Evolutionary conservation across 2,888 invertebrate species (phyloP).

Genomic region (Yponomeuta plumbellus): DNA sequence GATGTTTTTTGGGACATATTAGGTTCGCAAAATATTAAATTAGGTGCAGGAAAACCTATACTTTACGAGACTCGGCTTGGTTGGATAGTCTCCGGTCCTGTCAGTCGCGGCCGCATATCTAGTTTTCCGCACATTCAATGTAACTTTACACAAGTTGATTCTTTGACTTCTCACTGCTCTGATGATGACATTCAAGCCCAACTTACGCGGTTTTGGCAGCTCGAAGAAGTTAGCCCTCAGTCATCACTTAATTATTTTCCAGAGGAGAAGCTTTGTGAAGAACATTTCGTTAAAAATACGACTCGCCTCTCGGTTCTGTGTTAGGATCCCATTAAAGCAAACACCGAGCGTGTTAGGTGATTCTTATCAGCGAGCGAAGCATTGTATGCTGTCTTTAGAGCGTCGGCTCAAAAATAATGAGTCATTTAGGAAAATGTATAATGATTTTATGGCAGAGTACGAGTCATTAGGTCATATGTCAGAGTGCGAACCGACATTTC

Average conservation of each 20-base stretch:
- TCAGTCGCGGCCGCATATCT: constrained; percentile 16
- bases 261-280: constrained; percentile 28
- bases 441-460: constrained; percentile 29
- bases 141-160: constrained; percentile 7
- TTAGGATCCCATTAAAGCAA: constrained; percentile 27
- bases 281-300: constrained; percentile 29
- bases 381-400: constrained; percentile 24
- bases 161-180: neutral
- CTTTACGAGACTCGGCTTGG: constrained; percentile 24
- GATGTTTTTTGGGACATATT: constrained; percentile 28
- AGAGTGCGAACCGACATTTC: constrained; percentile 9
- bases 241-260: constrained; percentile 17
- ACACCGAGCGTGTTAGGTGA: constrained; percentile 23
- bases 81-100: constrained; percentile 27
- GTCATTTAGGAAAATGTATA: constrained; percentile 21
- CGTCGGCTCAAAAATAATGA: constrained; percentile 21
- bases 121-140: constrained; percentile 13
- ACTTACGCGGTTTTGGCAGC: constrained; percentile 23
- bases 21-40: constrained; percentile 21
- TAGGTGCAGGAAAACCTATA: constrained; percentile 22
- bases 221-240: constrained; percentile 23
- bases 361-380: constrained; percentile 25
- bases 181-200: constrained; percentile 11
- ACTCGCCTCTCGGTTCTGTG: constrained; percentile 28
- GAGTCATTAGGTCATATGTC: constrained; percentile 27